These are phyloP conservation scores for Zaprionus lineosus DNA, from an alignment of 2,888 invertebrate genomes.

Conservation along the genomic window DNA sequence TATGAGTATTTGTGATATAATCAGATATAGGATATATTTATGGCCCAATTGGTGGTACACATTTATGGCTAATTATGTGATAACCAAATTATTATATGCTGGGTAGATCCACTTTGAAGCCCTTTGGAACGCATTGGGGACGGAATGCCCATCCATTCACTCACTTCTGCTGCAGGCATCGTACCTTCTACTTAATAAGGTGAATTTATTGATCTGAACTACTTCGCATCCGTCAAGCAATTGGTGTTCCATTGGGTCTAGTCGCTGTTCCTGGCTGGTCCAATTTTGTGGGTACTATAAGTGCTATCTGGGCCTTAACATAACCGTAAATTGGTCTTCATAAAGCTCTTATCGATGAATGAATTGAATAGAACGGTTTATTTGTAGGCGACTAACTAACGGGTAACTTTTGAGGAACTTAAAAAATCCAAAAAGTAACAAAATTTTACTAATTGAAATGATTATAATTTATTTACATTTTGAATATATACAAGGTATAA, in stretches of 20 bases:
- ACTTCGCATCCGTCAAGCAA: conserved; percentile 32
- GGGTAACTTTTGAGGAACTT: too few relatives aligned
- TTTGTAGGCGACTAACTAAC: too few relatives aligned
- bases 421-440: too few relatives aligned
- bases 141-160: too few relatives aligned
- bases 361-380: too few relatives aligned
- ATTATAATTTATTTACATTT: too few relatives aligned
- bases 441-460: too few relatives aligned
- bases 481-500: neutral
- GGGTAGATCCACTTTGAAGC: conserved; percentile 4
- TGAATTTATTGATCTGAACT: conserved; percentile 42
- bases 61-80: conserved; percentile 15
- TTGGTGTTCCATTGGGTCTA: conserved; percentile 6
- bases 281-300: too few relatives aligned
- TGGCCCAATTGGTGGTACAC: conserved; percentile 7
- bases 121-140: conserved; percentile 25
- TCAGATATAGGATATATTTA: conserved; percentile 25
- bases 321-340: neutral
- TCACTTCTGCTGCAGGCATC: too few relatives aligned
- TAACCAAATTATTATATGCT: neutral
- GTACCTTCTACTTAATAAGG: conserved; percentile 38
- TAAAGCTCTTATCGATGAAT: neutral
- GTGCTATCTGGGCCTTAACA: too few relatives aligned
- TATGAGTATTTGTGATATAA: neutral
- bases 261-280: neutral